phyloP scores from a whole-genome alignment of 2,888 invertebrate species.

The Limnephilus lunatus region DNA sequence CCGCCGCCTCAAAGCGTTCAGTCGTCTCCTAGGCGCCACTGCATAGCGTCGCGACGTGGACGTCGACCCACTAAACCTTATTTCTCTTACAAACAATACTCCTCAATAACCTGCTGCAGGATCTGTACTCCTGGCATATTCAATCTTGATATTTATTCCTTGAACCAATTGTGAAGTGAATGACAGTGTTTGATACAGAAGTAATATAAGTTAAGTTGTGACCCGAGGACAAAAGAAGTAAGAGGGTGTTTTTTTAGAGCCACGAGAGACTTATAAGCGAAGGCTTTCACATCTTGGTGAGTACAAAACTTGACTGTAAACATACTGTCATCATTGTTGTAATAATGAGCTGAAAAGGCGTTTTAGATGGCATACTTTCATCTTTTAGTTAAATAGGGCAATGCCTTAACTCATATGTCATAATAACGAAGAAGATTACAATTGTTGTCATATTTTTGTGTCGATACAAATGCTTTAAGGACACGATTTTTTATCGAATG shows the following conservation, averaged over 20 bases:
- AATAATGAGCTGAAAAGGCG: not conserved
- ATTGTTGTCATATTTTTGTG: not conserved
- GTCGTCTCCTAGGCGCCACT: constrained; percentile 38
- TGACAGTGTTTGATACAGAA: not conserved
- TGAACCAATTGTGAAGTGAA: not conserved
- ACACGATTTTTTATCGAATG: not conserved
- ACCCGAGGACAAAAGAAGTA: not conserved
- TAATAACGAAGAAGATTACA: not conserved
- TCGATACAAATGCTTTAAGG: not conserved
- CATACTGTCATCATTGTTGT: not conserved
- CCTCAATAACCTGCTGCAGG: not conserved
- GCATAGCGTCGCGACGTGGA: constrained; percentile 33
- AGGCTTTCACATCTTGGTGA: not conserved
- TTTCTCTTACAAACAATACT: constrained; percentile 5
- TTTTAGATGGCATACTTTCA: not conserved
- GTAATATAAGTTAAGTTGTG: not conserved
- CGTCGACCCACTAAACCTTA: not conserved
- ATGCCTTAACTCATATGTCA: not conserved
- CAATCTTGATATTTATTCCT: not conserved
- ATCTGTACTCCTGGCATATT: not conserved
- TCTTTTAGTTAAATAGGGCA: not conserved
- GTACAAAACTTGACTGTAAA: not conserved
- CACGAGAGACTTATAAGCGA: not conserved
- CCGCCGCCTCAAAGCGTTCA: constrained; percentile 43
- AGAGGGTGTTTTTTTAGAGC: not conserved